Evolutionary conservation across 2,888 invertebrate genomes (phyloP), one percentile per base, ranked within the genome.

Genomic region (Isoperla grammatica): DNA sequence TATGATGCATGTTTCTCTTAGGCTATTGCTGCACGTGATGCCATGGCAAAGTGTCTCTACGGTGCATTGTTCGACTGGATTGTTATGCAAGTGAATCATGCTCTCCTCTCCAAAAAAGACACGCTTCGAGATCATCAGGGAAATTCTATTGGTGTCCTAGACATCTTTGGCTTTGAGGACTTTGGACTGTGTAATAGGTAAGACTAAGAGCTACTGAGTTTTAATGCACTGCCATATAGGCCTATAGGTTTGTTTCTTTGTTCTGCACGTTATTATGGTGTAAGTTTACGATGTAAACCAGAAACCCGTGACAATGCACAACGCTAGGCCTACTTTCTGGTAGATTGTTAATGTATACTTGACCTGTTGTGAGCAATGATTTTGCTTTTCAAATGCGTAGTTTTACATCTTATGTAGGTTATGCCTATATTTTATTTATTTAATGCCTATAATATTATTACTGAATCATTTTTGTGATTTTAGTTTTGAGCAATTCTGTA

Each of bases 1-100:
- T 29, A 29, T 29, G 29, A 29, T 29, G 8, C 29, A 8, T 29
- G 8, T 1, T 17, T 56, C 3, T 63, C 64, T 11, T 63, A 91
- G 81, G 94, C 94, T 39, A 87, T 91, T 70, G 93, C 93, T 45
- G 91, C 93, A 0, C 80, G 96, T 42, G 95, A 96, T 76, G 95
- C 96, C 1, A 91, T 96, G 87, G 95, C 96, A 0, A 97, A 96
- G 75, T 96, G 95, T 77, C 78, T 97, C 61, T 97, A 97, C 74
- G 95, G 95, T 67, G 94, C 95, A 65, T 78, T 97, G 63, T 96
- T 97, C 76, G 95, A 96, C 77, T 97, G 95, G 95, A 97, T 96
- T 69, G 96, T 97, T 58, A 83, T 95, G 71, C 94, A 95, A 77
- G 91, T 95, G 58, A 95, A 96, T 77, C 94, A 95, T 73, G 95